phyloP scores from a whole-genome alignment of 2,797 vertebrate genomes.

The Forpus xanthops region DNA sequence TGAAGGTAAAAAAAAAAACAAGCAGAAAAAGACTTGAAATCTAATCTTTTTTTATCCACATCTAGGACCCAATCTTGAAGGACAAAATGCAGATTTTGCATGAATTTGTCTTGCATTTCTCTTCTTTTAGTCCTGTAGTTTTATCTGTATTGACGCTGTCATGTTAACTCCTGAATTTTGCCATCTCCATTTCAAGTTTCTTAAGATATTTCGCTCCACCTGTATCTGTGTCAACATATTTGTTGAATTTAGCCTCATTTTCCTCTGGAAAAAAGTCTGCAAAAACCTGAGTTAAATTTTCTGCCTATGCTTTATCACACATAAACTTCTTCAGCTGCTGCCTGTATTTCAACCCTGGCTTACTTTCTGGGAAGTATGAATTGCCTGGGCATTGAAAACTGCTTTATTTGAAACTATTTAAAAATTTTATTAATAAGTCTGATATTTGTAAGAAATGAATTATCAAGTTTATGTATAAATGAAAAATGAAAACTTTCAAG shows the following conservation, averaged over 20 bases:
- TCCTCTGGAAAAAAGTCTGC: background rate
- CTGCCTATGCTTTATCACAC: background rate
- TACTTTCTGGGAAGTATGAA: background rate
- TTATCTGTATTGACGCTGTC: background rate
- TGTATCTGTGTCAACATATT: background rate
- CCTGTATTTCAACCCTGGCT: background rate
- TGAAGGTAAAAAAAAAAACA: background rate
- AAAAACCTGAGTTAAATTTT: background rate
- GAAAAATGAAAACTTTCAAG: slow-evolving; percentile 33
- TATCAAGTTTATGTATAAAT: slow-evolving; percentile 38
- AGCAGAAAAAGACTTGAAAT: background rate
- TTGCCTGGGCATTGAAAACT: background rate
- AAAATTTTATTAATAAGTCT: background rate
- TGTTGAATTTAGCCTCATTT: background rate
- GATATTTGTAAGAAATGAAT: slow-evolving; percentile 48
- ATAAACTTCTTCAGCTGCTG: background rate
- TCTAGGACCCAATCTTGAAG: background rate
- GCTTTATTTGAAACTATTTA: background rate
- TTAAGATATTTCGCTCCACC: background rate
- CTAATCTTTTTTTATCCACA: background rate
- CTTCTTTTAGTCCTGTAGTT: background rate
- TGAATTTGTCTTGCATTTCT: background rate
- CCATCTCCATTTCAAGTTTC: background rate
- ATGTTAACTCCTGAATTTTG: background rate
- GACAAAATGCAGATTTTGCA: background rate